Evolutionary conservation across 1,140 invertebrate genomes (phyloP).

Genomic region (Heliconius himera): DNA sequence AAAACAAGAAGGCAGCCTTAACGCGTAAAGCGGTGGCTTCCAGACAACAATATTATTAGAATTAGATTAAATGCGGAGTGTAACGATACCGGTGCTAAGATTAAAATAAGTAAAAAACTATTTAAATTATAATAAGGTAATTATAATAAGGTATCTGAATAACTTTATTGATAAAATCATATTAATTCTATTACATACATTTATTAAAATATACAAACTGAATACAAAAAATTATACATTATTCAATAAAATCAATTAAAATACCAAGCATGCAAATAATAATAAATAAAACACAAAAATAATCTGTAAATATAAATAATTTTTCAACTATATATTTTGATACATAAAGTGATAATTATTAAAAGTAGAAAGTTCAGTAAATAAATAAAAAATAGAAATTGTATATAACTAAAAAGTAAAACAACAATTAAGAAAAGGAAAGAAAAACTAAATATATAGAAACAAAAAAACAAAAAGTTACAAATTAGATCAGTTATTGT

Average conservation of each 20-base stretch:
- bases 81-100: too few relatives aligned
- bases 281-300: neutral
- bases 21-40: too few relatives aligned
- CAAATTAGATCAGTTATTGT: too few relatives aligned
- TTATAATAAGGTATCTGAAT: neutral
- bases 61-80: too few relatives aligned
- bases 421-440: neutral
- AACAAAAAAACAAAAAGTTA: neutral
- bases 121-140: too few relatives aligned
- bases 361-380: neutral
- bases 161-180: neutral
- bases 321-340: neutral
- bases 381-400: neutral
- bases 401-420: neutral
- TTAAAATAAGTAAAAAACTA: neutral
- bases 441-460: neutral
- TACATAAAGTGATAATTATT: neutral
- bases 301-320: neutral
- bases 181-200: neutral
- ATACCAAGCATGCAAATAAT: neutral
- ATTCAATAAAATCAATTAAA: neutral
- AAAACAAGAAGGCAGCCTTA: neutral
- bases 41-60: too few relatives aligned
- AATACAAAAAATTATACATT: too few relatives aligned
- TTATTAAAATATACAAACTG: neutral